Percentiles rank a stretch among this genome's conserved stretches.
Evolutionary conservation across 1,140 invertebrate species (phyloP).

Genomic region (Papilio xuthus): DNA sequence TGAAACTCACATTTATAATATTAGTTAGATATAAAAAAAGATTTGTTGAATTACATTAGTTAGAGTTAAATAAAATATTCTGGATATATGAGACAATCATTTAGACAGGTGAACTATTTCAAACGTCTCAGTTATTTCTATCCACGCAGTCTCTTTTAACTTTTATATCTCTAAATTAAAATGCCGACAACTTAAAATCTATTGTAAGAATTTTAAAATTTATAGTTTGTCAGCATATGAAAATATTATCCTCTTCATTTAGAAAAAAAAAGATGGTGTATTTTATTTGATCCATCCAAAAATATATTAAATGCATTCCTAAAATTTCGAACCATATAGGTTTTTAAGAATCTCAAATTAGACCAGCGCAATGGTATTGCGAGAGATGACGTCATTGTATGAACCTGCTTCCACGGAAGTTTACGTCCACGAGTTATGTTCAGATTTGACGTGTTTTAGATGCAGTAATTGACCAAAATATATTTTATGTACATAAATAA

Average conservation of each 20-base stretch:
- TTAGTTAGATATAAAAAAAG: background rate
- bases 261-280: no score
- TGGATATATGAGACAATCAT: background rate
- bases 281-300: no score
- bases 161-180: background rate
- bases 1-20: no score
- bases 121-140: conserved; percentile 3
- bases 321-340: no score
- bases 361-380: background rate
- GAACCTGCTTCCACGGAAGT: background rate
- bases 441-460: background rate
- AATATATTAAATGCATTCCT: no score
- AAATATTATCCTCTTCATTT: background rate
- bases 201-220: background rate
- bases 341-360: background rate
- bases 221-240: background rate
- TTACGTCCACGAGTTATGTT: background rate
- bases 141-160: background rate
- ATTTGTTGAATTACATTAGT: background rate
- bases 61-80: background rate
- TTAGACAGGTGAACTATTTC: conserved; percentile 14
- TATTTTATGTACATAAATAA: no score
- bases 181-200: background rate
- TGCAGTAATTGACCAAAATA: no score
- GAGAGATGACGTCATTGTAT: background rate